These are phyloP conservation scores for Athene noctua DNA, from an alignment of 2,113 vertebrate species.

Conservation along the genomic window DNA sequence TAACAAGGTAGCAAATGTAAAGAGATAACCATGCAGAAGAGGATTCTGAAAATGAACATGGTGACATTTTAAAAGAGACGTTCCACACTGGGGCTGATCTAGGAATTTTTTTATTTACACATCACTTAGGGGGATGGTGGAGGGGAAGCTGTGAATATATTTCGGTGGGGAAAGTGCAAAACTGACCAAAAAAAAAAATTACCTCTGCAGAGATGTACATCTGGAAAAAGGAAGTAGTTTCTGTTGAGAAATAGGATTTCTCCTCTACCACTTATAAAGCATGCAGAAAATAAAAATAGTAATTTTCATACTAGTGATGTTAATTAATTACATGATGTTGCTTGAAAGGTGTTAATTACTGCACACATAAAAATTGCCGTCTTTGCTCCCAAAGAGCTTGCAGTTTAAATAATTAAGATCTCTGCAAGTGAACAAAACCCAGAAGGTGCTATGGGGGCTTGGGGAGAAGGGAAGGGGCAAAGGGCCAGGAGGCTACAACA, in stretches of 20 bases:
- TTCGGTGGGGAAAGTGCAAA: neutral
- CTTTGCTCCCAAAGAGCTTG: neutral
- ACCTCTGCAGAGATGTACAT: neutral
- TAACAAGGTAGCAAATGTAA: slow-evolving; percentile 72
- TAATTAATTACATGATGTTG: neutral
- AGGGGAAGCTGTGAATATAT: neutral
- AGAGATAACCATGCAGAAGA: slow-evolving; percentile 59
- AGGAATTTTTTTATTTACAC: neutral
- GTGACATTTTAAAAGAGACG: slow-evolving; percentile 34
- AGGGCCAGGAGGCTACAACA: neutral
- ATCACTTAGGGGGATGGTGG: neutral
- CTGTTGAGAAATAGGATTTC: neutral
- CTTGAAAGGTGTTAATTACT: neutral
- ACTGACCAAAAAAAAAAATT: neutral
- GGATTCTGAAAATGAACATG: slow-evolving; percentile 20
- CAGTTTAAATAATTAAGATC: neutral
- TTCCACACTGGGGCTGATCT: slow-evolving; percentile 36
- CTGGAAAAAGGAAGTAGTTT: neutral
- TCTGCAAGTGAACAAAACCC: neutral
- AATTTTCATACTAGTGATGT: neutral
- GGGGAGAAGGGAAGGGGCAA: neutral
- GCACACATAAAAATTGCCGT: neutral
- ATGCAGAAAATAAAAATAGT: neutral
- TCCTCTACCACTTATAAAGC: neutral
- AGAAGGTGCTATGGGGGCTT: neutral